Evolutionary conservation across 2,797 vertebrate genomes (phyloP).

Genomic region (Chromobotia macracanthus): DNA sequence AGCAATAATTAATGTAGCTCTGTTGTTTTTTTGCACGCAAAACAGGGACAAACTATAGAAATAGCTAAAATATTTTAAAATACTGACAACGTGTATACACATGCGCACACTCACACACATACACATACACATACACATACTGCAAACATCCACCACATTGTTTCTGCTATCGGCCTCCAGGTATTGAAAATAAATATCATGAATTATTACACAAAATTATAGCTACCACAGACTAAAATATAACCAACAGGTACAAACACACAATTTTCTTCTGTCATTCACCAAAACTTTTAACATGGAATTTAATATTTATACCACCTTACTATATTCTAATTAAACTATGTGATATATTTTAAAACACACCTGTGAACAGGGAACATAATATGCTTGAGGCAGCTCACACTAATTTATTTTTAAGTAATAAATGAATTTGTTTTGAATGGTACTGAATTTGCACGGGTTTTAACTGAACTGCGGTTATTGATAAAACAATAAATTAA

Average conservation of each 20-base stretch:
- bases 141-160: neutral
- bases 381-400: neutral
- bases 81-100: neutral
- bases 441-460: neutral
- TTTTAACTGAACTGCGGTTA: no score
- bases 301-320: neutral
- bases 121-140: slow-evolving; percentile 22
- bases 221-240: slow-evolving; percentile 8
- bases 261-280: neutral
- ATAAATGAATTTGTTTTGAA: neutral
- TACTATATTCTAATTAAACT: neutral
- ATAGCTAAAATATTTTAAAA: slow-evolving; percentile 1
- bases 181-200: slow-evolving; percentile 3
- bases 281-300: neutral
- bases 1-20: neutral
- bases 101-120: no score
- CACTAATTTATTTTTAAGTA: neutral
- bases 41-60: neutral
- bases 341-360: neutral
- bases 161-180: slow-evolving; percentile 47
- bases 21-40: neutral
- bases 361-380: neutral
- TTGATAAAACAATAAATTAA: no score
- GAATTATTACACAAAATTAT: slow-evolving; percentile 36
- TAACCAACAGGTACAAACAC: slow-evolving; percentile 25